Percentiles rank a stretch among this genome's conserved stretches.
Conservation (phyloP, 2,797 vertebrate species). For the Mycteria americana region DNA sequence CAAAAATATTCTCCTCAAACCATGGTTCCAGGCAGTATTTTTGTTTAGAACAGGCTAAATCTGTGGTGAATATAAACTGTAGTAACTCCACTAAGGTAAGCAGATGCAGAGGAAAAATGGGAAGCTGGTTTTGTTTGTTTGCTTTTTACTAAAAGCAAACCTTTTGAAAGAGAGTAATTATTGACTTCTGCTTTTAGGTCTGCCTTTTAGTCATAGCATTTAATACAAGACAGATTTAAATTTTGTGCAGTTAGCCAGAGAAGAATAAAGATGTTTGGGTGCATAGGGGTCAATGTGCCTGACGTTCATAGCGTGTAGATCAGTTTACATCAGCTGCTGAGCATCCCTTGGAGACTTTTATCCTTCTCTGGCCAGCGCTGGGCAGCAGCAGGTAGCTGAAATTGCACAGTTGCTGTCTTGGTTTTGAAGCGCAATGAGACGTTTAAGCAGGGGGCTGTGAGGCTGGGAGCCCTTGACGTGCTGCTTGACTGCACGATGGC, state of each 20-base stretch:
- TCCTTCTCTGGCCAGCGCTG: neutral
- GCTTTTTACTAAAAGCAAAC: neutral
- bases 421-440: no score
- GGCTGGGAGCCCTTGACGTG: no score
- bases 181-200: neutral
- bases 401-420: no score
- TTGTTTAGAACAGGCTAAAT: neutral
- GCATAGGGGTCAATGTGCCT: neutral
- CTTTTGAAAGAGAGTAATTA: neutral
- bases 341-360: neutral
- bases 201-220: neutral
- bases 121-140: neutral
- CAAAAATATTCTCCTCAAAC: neutral
- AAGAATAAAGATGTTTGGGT: neutral
- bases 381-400: neutral
- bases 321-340: neutral
- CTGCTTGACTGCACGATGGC: no score
- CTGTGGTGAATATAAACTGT: rapidly evolving
- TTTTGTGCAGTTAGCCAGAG: neutral
- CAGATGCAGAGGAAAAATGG: neutral
- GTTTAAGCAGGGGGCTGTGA: no score
- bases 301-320: neutral
- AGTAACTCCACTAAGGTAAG: rapidly evolving
- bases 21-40: neutral
- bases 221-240: neutral